Base-by-base conservation (phyloP, 2,888 invertebrate species). In the Zele albiditarsus region DNA sequence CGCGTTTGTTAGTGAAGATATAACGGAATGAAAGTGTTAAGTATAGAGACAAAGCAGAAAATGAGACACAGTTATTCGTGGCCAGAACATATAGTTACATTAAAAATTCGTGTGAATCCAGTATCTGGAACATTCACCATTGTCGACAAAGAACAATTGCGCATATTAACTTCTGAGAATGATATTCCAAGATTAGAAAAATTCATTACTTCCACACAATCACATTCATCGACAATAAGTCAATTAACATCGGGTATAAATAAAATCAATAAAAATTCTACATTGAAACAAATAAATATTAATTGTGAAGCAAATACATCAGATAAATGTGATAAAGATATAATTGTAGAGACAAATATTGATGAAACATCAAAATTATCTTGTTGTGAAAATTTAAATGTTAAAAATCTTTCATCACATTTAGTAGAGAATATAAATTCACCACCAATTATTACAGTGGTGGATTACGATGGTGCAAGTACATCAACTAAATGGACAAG, bases 21-120 rank as follows among this genome's bases (percentile, higher is more conserved):
- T 62, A 27, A 71, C 42, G 74, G 77, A 63, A 79, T 74, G 73
- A 82, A 80, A 78, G 80, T 81, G 25, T 82, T 84, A 71, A 79
- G 75, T 71, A 81, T 77, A 70, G 80, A 78, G 42, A 57, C 76
- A 20, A 73, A 71, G 53, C 68, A 76, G 57, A 82, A 74, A 27
- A 86, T 86, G 86, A 84, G 80, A 77, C 85, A 86, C 77, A 87
- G 87, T 78, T 84, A 80, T 78, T 85, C 86, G 25, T 86, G 86
- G 86, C 86, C 86, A 67, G 83, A 84, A 60, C 80, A 84, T 57
- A 79, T 83, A 25, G 78, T 81, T 60, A 82, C 85, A 66, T 85
- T 86, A 25, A 84, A 84, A 79, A 82, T 86, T 73, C 82, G 84
- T 53, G 80, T 87, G 42, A 82, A 87, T 78, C 85, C 85, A 6